phyloP scores from a whole-genome alignment of 2,113 vertebrate genomes.

The Archocentrus centrarchus region DNA sequence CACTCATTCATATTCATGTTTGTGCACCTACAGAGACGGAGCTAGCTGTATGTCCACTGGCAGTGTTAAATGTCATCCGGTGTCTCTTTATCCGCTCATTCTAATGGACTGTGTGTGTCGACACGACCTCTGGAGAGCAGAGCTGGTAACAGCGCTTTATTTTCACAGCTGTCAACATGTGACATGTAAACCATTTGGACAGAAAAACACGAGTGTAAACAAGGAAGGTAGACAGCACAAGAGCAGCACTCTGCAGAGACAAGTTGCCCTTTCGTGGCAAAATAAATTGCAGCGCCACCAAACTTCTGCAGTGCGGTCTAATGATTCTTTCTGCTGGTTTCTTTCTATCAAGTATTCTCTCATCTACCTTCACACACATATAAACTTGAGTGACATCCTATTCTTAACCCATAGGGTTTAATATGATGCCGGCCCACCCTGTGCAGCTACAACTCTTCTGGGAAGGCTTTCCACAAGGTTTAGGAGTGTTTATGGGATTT shows the following conservation, averaged over 20 bases:
- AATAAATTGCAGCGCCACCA: neutral
- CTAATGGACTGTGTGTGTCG: constrained; percentile 35
- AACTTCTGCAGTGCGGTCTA: fast-evolving
- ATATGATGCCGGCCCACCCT: too few relatives aligned
- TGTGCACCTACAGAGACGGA: neutral
- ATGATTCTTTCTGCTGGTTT: neutral
- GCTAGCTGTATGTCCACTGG: neutral
- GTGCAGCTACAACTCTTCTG: too few relatives aligned
- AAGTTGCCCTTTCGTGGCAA: neutral
- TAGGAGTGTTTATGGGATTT: too few relatives aligned
- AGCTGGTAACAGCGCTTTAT: constrained; percentile 22
- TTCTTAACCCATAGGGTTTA: too few relatives aligned
- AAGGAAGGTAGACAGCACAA: neutral
- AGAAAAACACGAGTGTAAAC: neutral
- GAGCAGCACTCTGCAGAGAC: neutral
- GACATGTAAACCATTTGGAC: constrained; percentile 41
- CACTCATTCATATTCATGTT: constrained; percentile 51
- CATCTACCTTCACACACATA: too few relatives aligned
- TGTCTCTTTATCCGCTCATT: constrained; percentile 42
- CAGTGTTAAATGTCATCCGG: constrained; percentile 63
- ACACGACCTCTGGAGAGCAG: constrained; percentile 23
- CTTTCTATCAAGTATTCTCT: neutral
- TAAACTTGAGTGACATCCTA: too few relatives aligned
- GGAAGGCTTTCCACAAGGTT: too few relatives aligned
- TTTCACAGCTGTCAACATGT: constrained; percentile 49